Base-by-base conservation (phyloP, 2,113 vertebrate species). In the Psittacula cyanocephala region DNA sequence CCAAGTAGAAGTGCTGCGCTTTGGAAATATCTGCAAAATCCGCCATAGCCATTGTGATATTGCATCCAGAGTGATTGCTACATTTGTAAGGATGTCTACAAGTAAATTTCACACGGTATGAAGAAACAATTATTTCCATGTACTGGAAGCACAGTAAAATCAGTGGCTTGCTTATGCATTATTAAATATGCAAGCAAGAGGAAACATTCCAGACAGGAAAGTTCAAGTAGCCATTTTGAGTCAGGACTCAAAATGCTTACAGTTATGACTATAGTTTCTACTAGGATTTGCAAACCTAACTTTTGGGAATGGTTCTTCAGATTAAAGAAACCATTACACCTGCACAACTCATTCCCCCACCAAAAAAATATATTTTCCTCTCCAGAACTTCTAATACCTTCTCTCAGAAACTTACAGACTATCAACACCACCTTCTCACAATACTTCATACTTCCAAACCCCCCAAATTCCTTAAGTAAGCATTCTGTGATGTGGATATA, bases 111-210 rank as follows among this genome's bases (percentile, higher is more conserved):
- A 7, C 57, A 96, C 96, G 83, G 86, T 89, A 92, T 92, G 90
- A 91, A 96, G 95, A 95, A 95, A 96, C 69, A 78, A 94, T 60
- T 69, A 47, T 71, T 90, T 92, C 65, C 67, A 95, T 63, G 92
- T 87, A 94, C 70, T 79, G 91, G 80, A 92, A 84, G 71, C 74
- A 81, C n/a, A 81, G n/a, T 77, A 93, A 81, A 92, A 93, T 53
- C 83, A 89, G 62, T 57, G 57, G 35, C 33, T 72, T 91, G 33
- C 28, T 79, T 87, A 82, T 74, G 77, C 27, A 82, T 68, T 69
- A 72, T 81, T 68, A 85, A 84, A 33, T 41, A 84, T 39, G 37
- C 41, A 87, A 76, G 53, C 46, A 87, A 76, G 59, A 89, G 49
- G 79, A 91, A 91, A 87, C 31, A 76, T 46, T 72, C 52, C 63